These are phyloP conservation scores for Actinia tenebrosa DNA, from an alignment of 64 coral and sea anemone genomes.

Conservation along the genomic window DNA sequence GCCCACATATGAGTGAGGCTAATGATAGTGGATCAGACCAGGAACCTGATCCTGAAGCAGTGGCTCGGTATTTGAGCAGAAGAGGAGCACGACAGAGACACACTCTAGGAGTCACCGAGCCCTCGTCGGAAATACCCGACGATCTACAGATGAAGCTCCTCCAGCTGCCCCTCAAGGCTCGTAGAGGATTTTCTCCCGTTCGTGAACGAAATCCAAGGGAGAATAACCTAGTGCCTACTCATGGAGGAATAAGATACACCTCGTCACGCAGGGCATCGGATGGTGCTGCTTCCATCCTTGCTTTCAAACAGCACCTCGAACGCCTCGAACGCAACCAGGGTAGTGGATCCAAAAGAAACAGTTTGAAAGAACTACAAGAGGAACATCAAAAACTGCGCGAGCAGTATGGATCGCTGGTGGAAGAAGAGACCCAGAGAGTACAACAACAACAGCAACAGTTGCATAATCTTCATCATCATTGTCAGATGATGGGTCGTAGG, in stretches of 20 bases:
- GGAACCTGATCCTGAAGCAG: slow-evolving; percentile 91
- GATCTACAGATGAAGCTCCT: slow-evolving; percentile 77
- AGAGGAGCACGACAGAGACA: slow-evolving; percentile 86
- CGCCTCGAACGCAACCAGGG: slow-evolving; percentile 79
- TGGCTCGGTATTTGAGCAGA: slow-evolving; percentile 76
- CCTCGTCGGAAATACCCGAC: slow-evolving; percentile 81
- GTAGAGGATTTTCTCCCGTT: slow-evolving; percentile 68
- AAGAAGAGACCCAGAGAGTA: slow-evolving; percentile 72
- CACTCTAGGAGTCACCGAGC: slow-evolving; percentile 73
- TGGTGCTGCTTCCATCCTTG: slow-evolving; percentile 82
- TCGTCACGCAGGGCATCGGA: slow-evolving; percentile 85
- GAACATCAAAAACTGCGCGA: slow-evolving; percentile 87
- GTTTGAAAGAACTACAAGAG: slow-evolving; percentile 83
- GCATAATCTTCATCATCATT: slow-evolving; percentile 62
- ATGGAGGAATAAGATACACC: slow-evolving; percentile 78
- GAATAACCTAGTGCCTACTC: slow-evolving; percentile 60
- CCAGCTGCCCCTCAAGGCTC: slow-evolving; percentile 85
- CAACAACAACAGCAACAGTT: slow-evolving; percentile 88
- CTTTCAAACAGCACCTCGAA: slow-evolving; percentile 94
- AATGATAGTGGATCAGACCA: slow-evolving; percentile 98
- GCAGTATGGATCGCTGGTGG: slow-evolving; percentile 61
- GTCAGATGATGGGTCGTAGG: slow-evolving; percentile 64
- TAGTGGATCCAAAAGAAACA: slow-evolving; percentile 67
- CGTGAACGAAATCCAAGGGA: slow-evolving; percentile 68
- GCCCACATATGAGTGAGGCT: slow-evolving; percentile 83